Evolutionary conservation across 2,888 invertebrate species (phyloP), one percentile per base, ranked within the genome.

Genomic region (Agonopterix heracliana): DNA sequence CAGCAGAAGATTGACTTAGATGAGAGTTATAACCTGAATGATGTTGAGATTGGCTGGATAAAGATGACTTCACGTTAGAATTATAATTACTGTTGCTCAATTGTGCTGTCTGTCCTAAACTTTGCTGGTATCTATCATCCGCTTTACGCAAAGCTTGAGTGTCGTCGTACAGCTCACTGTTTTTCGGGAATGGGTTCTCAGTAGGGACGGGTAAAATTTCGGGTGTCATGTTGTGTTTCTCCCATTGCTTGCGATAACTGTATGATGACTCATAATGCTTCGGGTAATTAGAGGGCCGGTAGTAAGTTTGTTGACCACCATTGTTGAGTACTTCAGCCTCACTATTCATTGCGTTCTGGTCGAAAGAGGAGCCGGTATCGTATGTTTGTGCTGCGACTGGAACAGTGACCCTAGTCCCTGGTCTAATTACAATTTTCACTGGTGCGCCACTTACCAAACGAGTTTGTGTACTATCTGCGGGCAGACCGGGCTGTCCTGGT

Each of bases 241-340:
- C 87, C 88, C 87, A 88, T 71, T 82, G 66, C 57, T 88, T 89
- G 40, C 63, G 73, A 52, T 88, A 88, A 48, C 70, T 81, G 54
- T 85, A 87, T 12, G 83, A 76, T 9, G 86, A 76, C 60, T 88
- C 81, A 48, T 86, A 87, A 54, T 74, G 74, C 59, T 80, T 87
- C 10, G 64, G 64, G 26, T 64, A 57, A 41, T 47, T 62, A 13
- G 49, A 53, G 34, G 81, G 74, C 51, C 54, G 68, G 41, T 63
- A 56, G 34, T 59, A 50, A 14, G 57, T 54, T 46, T 58, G 63
- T 47, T 69, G 64, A 26, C 59, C 61, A 46, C 52, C 59, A 35
- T 57, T 66, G 48, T 57, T 63, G 41, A 78, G 54, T 42, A 68
- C 47, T 63, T 81, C 81, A n/a, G 76, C 65, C 45, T 81, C 79